Evolutionary conservation across 2,888 invertebrate genomes (phyloP).

Genomic region (Philhelius pedissequus): DNA sequence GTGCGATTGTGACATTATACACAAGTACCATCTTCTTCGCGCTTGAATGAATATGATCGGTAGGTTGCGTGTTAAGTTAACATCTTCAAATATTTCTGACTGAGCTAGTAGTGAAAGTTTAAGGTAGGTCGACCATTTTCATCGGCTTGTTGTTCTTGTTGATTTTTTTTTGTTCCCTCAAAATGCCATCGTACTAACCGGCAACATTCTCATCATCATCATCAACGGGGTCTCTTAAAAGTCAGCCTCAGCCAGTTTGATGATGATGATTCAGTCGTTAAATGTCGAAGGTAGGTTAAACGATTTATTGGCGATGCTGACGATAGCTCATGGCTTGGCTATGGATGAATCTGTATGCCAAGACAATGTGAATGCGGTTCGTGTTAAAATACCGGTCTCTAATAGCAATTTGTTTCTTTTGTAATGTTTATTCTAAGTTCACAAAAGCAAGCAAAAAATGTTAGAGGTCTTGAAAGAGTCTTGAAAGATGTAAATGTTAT

Average conservation of each 20-base stretch:
- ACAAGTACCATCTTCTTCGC: slow-evolving; percentile 33
- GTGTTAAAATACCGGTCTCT: slow-evolving; percentile 39
- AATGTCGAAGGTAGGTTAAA: slow-evolving; percentile 51
- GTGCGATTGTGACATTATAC: slow-evolving; percentile 52
- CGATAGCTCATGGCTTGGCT: background rate
- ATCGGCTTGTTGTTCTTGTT: background rate
- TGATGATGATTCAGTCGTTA: slow-evolving; percentile 60
- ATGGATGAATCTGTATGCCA: background rate
- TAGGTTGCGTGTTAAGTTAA: slow-evolving; percentile 54
- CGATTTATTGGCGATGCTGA: background rate
- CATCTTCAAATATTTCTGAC: slow-evolving; percentile 40
- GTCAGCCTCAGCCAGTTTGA: background rate
- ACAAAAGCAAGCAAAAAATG: slow-evolving; percentile 1
- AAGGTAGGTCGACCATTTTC: slow-evolving; percentile 48
- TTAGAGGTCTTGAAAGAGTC: background rate
- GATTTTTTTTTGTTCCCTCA: background rate
- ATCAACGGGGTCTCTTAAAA: background rate
- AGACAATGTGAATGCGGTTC: background rate
- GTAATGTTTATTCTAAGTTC: background rate
- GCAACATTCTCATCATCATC: slow-evolving; percentile 2
- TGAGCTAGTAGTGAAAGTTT: slow-evolving; percentile 61
- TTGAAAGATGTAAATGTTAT: slow-evolving; percentile 1
- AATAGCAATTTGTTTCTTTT: slow-evolving; percentile 8
- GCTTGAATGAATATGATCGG: slow-evolving; percentile 51
- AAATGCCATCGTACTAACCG: slow-evolving; percentile 48